phyloP scores from a whole-genome alignment of 2,888 invertebrate genomes.

The Unio pictorum region DNA sequence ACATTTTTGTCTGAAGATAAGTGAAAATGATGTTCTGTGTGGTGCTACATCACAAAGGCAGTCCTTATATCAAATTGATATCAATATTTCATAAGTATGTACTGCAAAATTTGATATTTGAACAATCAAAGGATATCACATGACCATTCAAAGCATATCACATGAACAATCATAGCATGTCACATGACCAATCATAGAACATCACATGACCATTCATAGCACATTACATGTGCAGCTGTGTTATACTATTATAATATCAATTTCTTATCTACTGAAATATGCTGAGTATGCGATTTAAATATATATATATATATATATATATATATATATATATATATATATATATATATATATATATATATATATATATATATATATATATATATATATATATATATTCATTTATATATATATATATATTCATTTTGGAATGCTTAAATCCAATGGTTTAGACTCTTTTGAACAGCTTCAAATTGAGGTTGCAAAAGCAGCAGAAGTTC shows the following conservation, averaged over 20 bases:
- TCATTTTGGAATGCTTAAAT: neutral
- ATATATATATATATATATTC: neutral
- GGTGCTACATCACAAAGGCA: no score
- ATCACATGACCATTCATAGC: neutral
- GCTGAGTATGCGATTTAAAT: neutral
- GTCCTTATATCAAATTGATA: no score
- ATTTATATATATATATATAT: neutral
- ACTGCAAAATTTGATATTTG: no score
- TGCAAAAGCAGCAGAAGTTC: slow-evolving; percentile 58
- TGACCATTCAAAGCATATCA: neutral
- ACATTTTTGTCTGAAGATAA: no score
- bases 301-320: neutral
- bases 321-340: slow-evolving; percentile 1
- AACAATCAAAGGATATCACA: no score
- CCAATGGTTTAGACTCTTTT: neutral
- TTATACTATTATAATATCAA: no score
- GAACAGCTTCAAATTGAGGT: slow-evolving; percentile 61
- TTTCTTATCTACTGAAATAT: neutral
- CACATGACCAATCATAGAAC: neutral
- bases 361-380: neutral
- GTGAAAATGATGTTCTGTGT: no score
- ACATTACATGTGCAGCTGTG: neutral
- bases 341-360: neutral
- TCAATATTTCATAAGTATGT: no score
- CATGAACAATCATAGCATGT: neutral